phyloP scores from a whole-genome alignment of 23 tunicate species.

The Aplidium turbinatum region DNA sequence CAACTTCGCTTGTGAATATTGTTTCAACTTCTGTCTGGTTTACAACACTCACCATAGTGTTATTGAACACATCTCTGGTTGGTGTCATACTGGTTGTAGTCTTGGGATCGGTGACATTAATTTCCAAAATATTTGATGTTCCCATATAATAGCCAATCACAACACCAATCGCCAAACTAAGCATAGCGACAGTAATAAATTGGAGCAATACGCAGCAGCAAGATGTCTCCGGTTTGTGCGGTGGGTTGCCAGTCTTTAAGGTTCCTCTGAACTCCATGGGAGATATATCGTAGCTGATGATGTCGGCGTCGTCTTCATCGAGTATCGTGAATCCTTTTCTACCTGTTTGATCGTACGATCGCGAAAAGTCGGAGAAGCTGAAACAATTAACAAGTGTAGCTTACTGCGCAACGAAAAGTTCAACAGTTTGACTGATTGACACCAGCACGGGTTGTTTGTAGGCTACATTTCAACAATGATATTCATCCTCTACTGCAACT shows the following conservation, averaged over 20 bases:
- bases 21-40: too few species aligned
- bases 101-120: too few species aligned
- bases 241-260: constrained; percentile 18
- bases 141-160: constrained; percentile 9
- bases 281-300: constrained; percentile 24
- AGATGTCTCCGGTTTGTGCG: neutral
- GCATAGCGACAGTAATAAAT: neutral
- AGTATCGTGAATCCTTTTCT: constrained; percentile 6
- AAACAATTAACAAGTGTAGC: neutral
- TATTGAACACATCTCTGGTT: too few species aligned
- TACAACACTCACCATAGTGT: too few species aligned
- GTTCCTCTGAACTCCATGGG: constrained; percentile 50
- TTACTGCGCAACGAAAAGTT: too few species aligned
- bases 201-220: constrained; percentile 15
- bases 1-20: too few species aligned
- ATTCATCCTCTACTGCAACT: too few species aligned
- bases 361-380: constrained; percentile 11
- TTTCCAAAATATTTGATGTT: too few species aligned
- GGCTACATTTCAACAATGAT: too few species aligned
- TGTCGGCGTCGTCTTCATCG: constrained; percentile 39
- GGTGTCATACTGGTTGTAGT: too few species aligned
- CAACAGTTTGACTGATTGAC: too few species aligned
- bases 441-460: too few species aligned
- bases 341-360: neutral
- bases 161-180: constrained; percentile 15